Evolutionary conservation across 2,888 invertebrate species (phyloP).

Genomic region (Caenorhabditis sinica): DNA sequence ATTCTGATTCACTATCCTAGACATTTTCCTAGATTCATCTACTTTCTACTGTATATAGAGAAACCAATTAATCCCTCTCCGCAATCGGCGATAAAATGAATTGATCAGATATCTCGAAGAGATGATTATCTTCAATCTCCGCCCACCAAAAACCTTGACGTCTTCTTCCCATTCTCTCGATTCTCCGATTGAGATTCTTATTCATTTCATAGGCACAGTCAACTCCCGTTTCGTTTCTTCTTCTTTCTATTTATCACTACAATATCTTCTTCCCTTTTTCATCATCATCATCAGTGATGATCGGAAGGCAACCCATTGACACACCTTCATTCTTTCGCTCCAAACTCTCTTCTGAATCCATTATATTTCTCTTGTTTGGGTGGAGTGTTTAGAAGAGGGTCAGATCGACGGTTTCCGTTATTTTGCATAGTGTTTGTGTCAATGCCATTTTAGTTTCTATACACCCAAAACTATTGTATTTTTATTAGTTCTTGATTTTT

Average conservation of each 20-base stretch:
- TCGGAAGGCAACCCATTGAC: slow-evolving; percentile 34
- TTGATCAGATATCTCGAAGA: slow-evolving; percentile 37
- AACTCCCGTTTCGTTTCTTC: neutral
- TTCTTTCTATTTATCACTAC: slow-evolving; percentile 33
- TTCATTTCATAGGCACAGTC: slow-evolving; percentile 32
- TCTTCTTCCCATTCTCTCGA: slow-evolving; percentile 8
- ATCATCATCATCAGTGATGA: slow-evolving; percentile 44
- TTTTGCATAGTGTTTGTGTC: slow-evolving; percentile 55
- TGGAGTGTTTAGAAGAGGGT: slow-evolving; percentile 45
- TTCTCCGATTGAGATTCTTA: slow-evolving; percentile 12
- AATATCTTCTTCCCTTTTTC: slow-evolving; percentile 42
- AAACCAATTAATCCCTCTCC: slow-evolving; percentile 20
- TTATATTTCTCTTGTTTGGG: slow-evolving; percentile 40
- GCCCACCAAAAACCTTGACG: slow-evolving; percentile 54
- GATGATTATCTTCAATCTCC: slow-evolving; percentile 42
- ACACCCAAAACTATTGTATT: neutral
- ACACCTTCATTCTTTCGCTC: slow-evolving; percentile 44
- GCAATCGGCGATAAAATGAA: slow-evolving; percentile 10
- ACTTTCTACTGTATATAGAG: neutral
- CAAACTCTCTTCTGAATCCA: slow-evolving; percentile 10
- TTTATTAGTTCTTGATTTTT: slow-evolving; percentile 14
- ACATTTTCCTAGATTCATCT: neutral
- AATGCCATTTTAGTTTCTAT: slow-evolving; percentile 30
- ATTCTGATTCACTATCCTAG: neutral
- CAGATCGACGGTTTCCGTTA: slow-evolving; percentile 40